A percentile compares a stretch with the other conserved stretches of the same genome.
These are phyloP conservation scores for Myiotriccus ornatus DNA, from an alignment of 2,797 vertebrate genomes.

Conservation along the genomic window DNA sequence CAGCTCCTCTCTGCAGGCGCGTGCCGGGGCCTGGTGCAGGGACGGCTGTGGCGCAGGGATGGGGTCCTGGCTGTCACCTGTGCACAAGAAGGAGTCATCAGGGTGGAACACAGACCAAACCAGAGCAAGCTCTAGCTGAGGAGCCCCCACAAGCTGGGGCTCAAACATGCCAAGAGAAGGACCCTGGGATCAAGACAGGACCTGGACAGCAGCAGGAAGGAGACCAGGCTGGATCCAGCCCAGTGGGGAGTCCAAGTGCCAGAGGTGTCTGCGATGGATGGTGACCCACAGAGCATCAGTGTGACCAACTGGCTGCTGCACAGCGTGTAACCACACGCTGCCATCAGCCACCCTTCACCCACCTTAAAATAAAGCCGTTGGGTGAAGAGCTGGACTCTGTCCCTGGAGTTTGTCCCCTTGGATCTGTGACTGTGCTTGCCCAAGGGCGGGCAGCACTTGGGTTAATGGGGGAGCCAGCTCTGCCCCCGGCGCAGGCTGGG, in stretches of 20 bases:
- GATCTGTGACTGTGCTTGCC: accelerated
- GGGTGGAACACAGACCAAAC: constrained; percentile 67
- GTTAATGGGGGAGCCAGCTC: not conserved
- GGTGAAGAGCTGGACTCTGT: not conserved
- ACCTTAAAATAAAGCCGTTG: not conserved
- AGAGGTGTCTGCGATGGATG: accelerated
- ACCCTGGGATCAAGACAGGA: not conserved
- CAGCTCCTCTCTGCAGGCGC: constrained; percentile 70
- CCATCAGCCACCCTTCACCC: not conserved
- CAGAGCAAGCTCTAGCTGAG: constrained; percentile 83
- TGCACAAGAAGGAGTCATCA: constrained; percentile 89
- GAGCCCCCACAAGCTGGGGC: accelerated
- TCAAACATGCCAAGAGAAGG: accelerated
- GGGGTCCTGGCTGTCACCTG: constrained; percentile 90
- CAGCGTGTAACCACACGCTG: accelerated
- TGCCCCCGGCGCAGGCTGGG: accelerated
- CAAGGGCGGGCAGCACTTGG: accelerated
- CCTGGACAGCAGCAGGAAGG: not conserved
- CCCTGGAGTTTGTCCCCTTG: not conserved
- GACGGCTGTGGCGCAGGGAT: constrained; percentile 91
- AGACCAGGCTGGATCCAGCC: not conserved
- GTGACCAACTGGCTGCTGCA: not conserved
- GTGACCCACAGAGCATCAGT: accelerated
- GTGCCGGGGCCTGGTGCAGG: constrained; percentile 87
- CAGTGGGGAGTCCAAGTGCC: accelerated